Percentiles rank a stretch among this genome's conserved stretches.
phyloP scores from a whole-genome alignment of 2,113 vertebrate species.

The Cyanoderma ruficeps region DNA sequence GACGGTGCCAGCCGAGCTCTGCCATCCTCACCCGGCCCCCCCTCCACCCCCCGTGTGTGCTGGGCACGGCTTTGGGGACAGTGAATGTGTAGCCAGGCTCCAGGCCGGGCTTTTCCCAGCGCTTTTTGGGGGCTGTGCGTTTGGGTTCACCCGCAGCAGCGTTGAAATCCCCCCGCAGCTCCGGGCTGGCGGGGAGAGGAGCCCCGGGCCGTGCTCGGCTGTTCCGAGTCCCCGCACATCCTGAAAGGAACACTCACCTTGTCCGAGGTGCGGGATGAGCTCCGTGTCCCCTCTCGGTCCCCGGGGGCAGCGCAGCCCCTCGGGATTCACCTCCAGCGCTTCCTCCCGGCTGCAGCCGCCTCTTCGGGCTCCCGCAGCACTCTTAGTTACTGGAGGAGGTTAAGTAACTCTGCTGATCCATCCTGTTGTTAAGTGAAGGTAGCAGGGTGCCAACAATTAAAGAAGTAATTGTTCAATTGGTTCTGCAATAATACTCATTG shows the following conservation, averaged over 20 bases:
- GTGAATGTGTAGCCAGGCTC: accelerated
- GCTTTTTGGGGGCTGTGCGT: accelerated
- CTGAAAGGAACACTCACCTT: background rate
- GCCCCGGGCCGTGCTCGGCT: accelerated
- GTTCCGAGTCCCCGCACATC: accelerated
- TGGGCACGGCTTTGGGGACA: accelerated
- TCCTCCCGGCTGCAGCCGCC: background rate
- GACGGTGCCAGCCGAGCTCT: accelerated
- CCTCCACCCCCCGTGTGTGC: background rate
- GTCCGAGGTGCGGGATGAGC: background rate
- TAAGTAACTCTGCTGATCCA: conserved; percentile 40
- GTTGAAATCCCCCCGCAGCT: background rate
- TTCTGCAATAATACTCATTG: conserved; percentile 40
- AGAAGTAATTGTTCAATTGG: conserved; percentile 62
- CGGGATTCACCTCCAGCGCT: background rate
- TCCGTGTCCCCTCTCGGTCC: background rate
- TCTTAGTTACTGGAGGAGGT: conserved; percentile 17
- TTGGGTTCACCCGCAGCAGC: accelerated
- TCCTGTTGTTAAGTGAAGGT: conserved; percentile 36
- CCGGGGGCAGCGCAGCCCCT: background rate
- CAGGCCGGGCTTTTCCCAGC: background rate
- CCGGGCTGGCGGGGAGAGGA: background rate
- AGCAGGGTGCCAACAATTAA: conserved; percentile 60
- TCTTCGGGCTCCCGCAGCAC: background rate
- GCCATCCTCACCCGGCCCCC: background rate